Percentiles rank a stretch among this genome's conserved stretches.
These are phyloP conservation scores for Drosophila micromelanica DNA, from an alignment of 1,140 invertebrate species.

Conservation along the genomic window DNA sequence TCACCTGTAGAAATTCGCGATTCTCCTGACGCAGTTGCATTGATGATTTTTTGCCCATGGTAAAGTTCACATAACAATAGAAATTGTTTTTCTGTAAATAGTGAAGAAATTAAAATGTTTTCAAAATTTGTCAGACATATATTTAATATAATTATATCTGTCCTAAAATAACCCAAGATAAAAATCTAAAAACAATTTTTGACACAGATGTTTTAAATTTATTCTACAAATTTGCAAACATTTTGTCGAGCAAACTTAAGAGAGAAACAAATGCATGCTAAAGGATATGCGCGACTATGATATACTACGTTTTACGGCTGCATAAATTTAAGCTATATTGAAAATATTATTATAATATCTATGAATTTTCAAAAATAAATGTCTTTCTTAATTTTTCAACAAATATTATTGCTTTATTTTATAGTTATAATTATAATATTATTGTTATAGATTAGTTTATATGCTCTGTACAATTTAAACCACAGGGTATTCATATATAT, in stretches of 20 bases:
- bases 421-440: no score
- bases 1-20: constrained; percentile 74
- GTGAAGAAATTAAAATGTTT: neutral
- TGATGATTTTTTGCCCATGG: constrained; percentile 78
- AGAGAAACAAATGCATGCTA: neutral
- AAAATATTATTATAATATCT: no score
- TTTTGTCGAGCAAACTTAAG: constrained; percentile 8
- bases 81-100: constrained; percentile 73
- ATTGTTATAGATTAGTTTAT: no score
- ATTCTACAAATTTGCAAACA: constrained; percentile 29
- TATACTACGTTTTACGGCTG: neutral
- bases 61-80: constrained; percentile 79
- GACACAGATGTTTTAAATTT: constrained; percentile 18
- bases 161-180: neutral
- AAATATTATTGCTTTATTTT: no score
- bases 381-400: no score
- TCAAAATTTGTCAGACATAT: neutral
- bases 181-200: constrained; percentile 1
- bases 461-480: neutral
- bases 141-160: neutral
- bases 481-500: constrained; percentile 14
- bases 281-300: neutral
- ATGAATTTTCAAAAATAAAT: no score
- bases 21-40: constrained; percentile 77
- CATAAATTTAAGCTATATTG: no score